phyloP scores from a whole-genome alignment of 2,888 invertebrate species.

The Protophormia terraenovae region DNA sequence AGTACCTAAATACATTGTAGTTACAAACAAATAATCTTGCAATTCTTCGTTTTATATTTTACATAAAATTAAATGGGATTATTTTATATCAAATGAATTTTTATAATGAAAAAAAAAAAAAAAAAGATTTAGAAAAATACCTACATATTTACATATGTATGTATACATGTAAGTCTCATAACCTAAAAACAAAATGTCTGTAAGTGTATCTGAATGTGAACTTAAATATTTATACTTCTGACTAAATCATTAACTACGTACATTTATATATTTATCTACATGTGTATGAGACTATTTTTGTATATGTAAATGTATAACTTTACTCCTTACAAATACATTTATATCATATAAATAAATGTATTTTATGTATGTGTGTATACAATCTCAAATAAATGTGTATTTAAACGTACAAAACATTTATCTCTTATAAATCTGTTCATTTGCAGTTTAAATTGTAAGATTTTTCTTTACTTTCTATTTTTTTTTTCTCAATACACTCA shows the following conservation, averaged over 20 bases:
- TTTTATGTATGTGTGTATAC: not conserved
- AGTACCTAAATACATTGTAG: not conserved
- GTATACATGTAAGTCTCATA: not conserved
- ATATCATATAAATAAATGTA: not conserved
- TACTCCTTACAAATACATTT: not conserved
- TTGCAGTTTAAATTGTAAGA: slow-evolving; percentile 39
- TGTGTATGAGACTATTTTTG: not conserved
- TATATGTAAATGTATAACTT: not conserved
- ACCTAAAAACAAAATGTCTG: not conserved
- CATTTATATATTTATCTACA: not conserved
- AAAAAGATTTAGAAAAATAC: not conserved
- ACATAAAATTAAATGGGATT: not conserved
- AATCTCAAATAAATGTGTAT: slow-evolving; percentile 31
- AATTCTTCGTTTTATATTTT: not conserved
- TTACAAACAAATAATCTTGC: not conserved
- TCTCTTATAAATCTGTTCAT: slow-evolving; percentile 48
- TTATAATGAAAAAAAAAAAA: not conserved
- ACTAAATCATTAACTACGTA: not conserved
- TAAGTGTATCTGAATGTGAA: not conserved
- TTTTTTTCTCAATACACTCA: not conserved
- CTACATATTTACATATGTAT: not conserved
- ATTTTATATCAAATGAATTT: slow-evolving; percentile 8
- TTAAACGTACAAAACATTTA: slow-evolving; percentile 49
- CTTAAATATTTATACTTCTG: not conserved
- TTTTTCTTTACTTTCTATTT: not conserved